Conservation (phyloP, 2,888 invertebrate species). For the Palloptera scutellata region DNA sequence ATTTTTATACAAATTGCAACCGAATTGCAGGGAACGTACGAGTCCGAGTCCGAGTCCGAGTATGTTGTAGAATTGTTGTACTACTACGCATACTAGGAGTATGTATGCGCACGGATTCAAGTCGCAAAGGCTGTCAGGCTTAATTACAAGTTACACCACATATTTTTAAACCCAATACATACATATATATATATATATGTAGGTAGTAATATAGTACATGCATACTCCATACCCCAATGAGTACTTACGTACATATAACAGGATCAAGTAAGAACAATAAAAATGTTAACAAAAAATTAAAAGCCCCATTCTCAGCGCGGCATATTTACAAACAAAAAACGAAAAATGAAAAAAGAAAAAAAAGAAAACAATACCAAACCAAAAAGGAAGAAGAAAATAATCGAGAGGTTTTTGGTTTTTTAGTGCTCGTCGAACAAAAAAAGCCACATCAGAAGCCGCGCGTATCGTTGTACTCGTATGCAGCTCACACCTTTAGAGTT, state of each 20-base stretch:
- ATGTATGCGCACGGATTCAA: not conserved
- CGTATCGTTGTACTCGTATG: conserved; percentile 3
- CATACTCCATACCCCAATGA: not conserved
- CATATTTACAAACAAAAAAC: not conserved
- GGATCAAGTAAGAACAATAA: conserved; percentile 19
- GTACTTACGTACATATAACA: not conserved
- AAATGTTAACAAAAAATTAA: conserved; percentile 4
- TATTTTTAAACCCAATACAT: conserved; percentile 18
- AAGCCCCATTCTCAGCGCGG: not conserved
- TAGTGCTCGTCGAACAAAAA: not conserved
- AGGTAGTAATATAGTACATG: no score
- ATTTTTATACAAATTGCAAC: conserved; percentile 35
- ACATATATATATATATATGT: conserved; percentile 21
- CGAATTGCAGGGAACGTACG: conserved; percentile 23
- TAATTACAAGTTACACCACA: conserved; percentile 28
- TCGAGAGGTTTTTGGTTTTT: conserved; percentile 3
- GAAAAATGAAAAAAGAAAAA: not conserved
- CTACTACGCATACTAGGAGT: not conserved
- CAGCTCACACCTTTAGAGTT: no score
- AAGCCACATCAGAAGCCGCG: not conserved
- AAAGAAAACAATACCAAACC: not conserved
- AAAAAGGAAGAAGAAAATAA: conserved; percentile 21
- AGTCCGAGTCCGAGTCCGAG: no score
- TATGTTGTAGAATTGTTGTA: no score
- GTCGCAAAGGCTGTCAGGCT: not conserved